Base-by-base conservation (phyloP, 2,797 vertebrate species). In the Tauraco hartlaubi region DNA sequence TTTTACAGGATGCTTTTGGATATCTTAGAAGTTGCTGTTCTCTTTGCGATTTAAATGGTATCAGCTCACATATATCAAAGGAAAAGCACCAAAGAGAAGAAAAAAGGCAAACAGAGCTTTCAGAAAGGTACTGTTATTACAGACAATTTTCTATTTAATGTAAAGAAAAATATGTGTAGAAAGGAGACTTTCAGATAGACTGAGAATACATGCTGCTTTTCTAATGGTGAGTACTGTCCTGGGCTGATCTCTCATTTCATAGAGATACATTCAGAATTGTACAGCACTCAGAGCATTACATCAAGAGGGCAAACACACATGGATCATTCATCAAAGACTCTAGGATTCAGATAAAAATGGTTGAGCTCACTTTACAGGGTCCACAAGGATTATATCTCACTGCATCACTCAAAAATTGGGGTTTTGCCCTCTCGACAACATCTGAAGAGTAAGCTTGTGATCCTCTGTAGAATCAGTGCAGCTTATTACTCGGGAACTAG, bases 1-100 rank as follows among this genome's bases (percentile, higher is more conserved):
- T 93, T 97, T 69, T 98, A 98, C 86, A 97, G 92, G 87, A 94
- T 94, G 68, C 95, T 99, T 83, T 85, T 98, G 63, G 94, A 75
- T 31, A 94, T 82, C 84, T 72, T 99, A 22, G 98, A 98, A 73
- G 85, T 97, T 39, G 44, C 62, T 39, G 37, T 58, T 76, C 78
- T 86, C 28, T 95, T 88, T 58, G 43, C 51, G 78, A 77, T 94
- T 77, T 97, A 64, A 78, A 44, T 31, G 37, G 48, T 46, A 44
- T 90, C 20, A 95, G 77, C 74, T 92, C 83, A 17, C 91, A 74
- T 39, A 62, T 63, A 46, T 83, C 78, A 85, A 94, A 95, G 19
- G 96, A 94, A 92, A 96, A 37, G 31, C 61, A 85, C 51, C 90
- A 91, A 66, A 96, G 76, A 78, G 84, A 96, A 83, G 97, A 95